Evolutionary conservation across 2,888 invertebrate genomes (phyloP).

Genomic region (Blastobasis lacticolella): DNA sequence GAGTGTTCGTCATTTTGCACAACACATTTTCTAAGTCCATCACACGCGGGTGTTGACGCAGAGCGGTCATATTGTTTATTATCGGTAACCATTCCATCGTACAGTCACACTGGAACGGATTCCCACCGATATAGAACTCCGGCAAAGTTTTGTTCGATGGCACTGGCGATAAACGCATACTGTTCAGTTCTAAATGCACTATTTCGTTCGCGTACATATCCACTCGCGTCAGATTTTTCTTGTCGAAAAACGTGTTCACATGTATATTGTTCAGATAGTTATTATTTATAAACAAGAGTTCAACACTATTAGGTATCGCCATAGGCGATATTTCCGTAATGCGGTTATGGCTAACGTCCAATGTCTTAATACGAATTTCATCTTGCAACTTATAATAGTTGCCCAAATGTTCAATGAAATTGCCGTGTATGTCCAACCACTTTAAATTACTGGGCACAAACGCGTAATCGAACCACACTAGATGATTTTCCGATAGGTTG

Average conservation of each 20-base stretch:
- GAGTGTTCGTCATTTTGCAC: constrained; percentile 89
- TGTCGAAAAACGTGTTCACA: constrained; percentile 90
- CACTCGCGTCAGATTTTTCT: constrained; percentile 87
- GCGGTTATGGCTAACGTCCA: constrained; percentile 93
- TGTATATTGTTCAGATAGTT: constrained; percentile 88
- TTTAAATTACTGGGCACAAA: constrained; percentile 91
- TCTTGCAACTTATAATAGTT: constrained; percentile 92
- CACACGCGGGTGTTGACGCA: constrained; percentile 88
- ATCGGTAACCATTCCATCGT: constrained; percentile 96
- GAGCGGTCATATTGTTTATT: constrained; percentile 88
- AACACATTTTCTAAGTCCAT: constrained; percentile 92
- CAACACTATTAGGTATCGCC: constrained; percentile 91
- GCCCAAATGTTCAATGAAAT: constrained; percentile 89
- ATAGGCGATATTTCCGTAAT: constrained; percentile 87
- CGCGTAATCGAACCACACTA: constrained; percentile 95
- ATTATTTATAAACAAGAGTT: constrained; percentile 90
- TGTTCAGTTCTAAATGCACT: constrained; percentile 86
- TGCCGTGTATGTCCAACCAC: constrained; percentile 93
- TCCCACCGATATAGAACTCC: constrained; percentile 92
- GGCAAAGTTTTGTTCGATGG: constrained; percentile 83
- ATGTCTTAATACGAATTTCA: constrained; percentile 85
- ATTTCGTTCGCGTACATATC: constrained; percentile 93
- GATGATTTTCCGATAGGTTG: constrained; percentile 91
- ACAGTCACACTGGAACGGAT: constrained; percentile 96
- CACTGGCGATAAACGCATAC: constrained; percentile 84